Conservation (phyloP, 2,888 invertebrate species). For the Drepana falcataria region DNA sequence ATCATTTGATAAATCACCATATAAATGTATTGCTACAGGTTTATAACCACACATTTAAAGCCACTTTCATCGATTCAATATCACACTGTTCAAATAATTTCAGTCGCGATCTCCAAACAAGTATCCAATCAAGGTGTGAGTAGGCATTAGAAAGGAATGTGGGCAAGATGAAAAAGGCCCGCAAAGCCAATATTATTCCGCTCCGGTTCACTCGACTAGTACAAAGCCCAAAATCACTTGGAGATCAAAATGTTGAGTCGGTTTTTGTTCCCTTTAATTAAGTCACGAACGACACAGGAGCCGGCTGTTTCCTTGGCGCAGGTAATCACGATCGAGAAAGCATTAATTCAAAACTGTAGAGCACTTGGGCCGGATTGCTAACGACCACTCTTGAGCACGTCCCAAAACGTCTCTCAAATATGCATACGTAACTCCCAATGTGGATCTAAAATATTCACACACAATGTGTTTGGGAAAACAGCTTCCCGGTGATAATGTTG, state of each 20-base stretch:
- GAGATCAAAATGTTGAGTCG: conserved; percentile 38
- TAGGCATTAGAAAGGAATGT: conserved; percentile 4
- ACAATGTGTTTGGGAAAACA: background rate
- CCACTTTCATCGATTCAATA: no score
- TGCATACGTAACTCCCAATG: conserved; percentile 9
- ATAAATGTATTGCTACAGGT: no score
- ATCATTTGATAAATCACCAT: no score
- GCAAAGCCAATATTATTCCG: conserved; percentile 19
- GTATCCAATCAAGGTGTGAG: conserved; percentile 6
- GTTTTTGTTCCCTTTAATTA: conserved; percentile 53
- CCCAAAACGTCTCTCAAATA: conserved; percentile 32
- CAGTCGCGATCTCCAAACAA: background rate
- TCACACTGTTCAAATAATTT: background rate
- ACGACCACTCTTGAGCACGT: conserved; percentile 56
- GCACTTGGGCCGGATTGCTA: conserved; percentile 41
- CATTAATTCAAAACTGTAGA: conserved; percentile 62
- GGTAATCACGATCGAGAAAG: conserved; percentile 58
- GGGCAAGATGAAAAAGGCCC: conserved; percentile 9
- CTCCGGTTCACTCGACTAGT: conserved; percentile 6
- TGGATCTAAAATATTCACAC: background rate
- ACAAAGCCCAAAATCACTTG: conserved; percentile 21
- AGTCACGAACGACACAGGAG: conserved; percentile 53
- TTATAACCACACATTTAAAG: no score
- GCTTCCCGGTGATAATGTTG: no score
- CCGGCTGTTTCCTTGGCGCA: conserved; percentile 41